Evolutionary conservation across 37 sponge, comb jelly and placozoan genomes (phyloP), one percentile per base, ranked within the genome.

Genomic region (Haliclona indistincta): DNA sequence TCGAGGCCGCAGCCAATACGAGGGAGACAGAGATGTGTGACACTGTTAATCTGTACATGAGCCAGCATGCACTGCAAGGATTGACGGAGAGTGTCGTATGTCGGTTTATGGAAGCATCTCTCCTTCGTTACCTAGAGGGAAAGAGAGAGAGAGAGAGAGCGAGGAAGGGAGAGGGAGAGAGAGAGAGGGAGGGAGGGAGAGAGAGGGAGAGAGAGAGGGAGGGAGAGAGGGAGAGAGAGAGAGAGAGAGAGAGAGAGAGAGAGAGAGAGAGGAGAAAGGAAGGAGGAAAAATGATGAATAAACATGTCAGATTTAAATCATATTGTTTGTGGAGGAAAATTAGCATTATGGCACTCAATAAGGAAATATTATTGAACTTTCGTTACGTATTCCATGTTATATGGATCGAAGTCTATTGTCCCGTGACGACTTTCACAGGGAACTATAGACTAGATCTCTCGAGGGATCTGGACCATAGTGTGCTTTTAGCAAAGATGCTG

Each of bases 1-100:
- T 95, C 95, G 54, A 95, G 63, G 28, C 95, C 95, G 58, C 95
- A 88, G n/a, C 95, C 95, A 43, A 95, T 84, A n/a, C 38, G 34
- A 10, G 95, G 95, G 74, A 95, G 76, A 51, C 86, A 80, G 44
- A 95, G 53, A 28, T 84, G 63, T 38, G 73, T 77, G 13, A 95
- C 86, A 20, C 73, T 77, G 44, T 81, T 75, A 19, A 66, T 38
- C 54, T 73, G 52, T 32, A 80, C 61, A 60, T 87, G 95, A 10
- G 56, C 72, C 43, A 56, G 64, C 80, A 95, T 76, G 28, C 79
- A 79, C 38, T 34, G 37, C 26, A 95, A 81, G 3, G 92, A 84
- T 0, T 63, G 58, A 1, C 35, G 43, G 4, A 95, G 78, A 0
- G 85, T 64, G 2, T 82, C 70, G 56, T 88, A 83, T 26, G 88